Conservation (phyloP, 2,888 invertebrate species). For the Dynastes maya region DNA sequence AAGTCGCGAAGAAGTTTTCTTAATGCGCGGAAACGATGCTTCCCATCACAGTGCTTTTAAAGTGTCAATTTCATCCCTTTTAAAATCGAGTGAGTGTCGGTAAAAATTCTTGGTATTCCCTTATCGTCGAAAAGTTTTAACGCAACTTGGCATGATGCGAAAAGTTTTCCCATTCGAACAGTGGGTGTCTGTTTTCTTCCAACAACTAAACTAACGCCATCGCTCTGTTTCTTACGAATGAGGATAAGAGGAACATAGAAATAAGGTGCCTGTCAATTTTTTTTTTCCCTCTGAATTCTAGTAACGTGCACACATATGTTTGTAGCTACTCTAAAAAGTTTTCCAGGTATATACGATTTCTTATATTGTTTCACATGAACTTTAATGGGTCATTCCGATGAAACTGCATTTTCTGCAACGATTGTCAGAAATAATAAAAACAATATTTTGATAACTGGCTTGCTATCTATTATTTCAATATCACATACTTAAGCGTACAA, state of each 20-base stretch:
- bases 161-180: slow-evolving; percentile 13
- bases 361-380: too few relatives aligned
- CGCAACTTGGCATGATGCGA: not conserved
- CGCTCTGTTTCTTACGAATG: not conserved
- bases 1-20: too few relatives aligned
- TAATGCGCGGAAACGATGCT: too few relatives aligned
- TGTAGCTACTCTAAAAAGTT: not conserved
- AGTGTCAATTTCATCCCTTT: not conserved
- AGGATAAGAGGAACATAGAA: not conserved
- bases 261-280: slow-evolving; percentile 1
- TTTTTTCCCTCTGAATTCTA: not conserved
- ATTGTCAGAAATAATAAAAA: too few relatives aligned
- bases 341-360: not conserved
- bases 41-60: not conserved
- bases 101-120: not conserved
- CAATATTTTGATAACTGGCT: too few relatives aligned
- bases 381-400: too few relatives aligned
- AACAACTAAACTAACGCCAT: not conserved
- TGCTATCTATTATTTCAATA: too few relatives aligned
- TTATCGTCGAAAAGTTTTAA: not conserved
- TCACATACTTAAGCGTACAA: too few relatives aligned
- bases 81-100: not conserved
- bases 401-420: too few relatives aligned
- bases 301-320: too few relatives aligned
- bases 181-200: not conserved